Base-by-base conservation (phyloP, 1,140 invertebrate species). In the Dysdera silvatica region DNA sequence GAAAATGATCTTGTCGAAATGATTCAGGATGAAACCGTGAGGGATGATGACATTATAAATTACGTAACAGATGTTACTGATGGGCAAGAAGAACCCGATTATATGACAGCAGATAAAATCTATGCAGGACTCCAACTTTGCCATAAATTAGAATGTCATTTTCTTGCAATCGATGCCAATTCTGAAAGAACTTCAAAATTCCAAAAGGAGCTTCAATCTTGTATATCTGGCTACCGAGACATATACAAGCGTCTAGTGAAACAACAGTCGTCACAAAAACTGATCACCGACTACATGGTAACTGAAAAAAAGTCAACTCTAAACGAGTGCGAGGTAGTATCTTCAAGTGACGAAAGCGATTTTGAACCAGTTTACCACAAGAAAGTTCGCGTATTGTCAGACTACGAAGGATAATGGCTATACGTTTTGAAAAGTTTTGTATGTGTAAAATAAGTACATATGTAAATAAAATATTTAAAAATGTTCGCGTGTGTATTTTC, bases 141-240 rank as follows among this genome's bases (percentile, higher is more conserved):
- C 6, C 24, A 47, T 2, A 47, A 32, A 57, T 57, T 32, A 14
- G 8, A 58, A 58, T 23, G 26, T 14, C 43, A 48, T 58, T 58
- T 58, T 28, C 43, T 58, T 33, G 28, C 4, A 58, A 37, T 49
- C 16, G 43, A 58, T 49, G 28, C n/a, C n/a, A 49, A 58, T 56
- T 40, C 33, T 45, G 41, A 57, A 58, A 58, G 45, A 35, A 29
- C n/a, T 23, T 48, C 31, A 49, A 58, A 48, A 58, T 58, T 35
- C 43, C 31, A 58, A 29, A 58, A 58, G 8, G 31, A 58, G 26
- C 43, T 58, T 31, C 26, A 23, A 48, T 58, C 45, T 31, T 58
- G 52, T 29, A 54, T 43, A 32, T 48, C 53, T 41, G 32, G 4
- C 14, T 58, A 58, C 20, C 24, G 20, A 8, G 45, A 48, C 45